phyloP scores from a whole-genome alignment of 2,113 vertebrate genomes.

The Oenanthe melanoleuca region DNA sequence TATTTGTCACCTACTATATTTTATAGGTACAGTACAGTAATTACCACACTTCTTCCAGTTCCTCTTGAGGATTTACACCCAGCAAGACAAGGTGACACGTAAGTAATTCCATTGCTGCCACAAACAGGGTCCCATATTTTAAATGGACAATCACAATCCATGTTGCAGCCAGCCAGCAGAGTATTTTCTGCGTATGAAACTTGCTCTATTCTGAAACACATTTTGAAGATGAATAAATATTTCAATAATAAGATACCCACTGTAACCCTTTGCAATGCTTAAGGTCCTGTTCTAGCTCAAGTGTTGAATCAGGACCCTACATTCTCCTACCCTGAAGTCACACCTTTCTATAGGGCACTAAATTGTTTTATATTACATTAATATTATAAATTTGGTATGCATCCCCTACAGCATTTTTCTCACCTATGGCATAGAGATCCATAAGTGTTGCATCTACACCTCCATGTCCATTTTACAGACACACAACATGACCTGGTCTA shows the following conservation, averaged over 20 bases:
- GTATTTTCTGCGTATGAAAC: conserved; percentile 58
- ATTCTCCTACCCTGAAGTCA: too few species aligned
- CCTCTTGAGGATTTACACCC: conserved; percentile 82
- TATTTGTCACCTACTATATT: neutral
- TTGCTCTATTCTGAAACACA: conserved; percentile 68
- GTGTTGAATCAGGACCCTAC: too few species aligned
- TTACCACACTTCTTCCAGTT: conserved; percentile 82
- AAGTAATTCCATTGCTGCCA: conserved; percentile 83
- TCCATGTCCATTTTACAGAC: too few species aligned
- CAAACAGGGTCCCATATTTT: conserved; percentile 92
- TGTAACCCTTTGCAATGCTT: neutral
- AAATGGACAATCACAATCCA: conserved; percentile 66
- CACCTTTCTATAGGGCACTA: too few species aligned
- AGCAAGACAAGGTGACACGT: conserved; percentile 90
- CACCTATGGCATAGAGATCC: too few species aligned
- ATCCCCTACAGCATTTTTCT: too few species aligned
- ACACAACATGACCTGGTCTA: too few species aligned
- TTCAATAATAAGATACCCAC: neutral
- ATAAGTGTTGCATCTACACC: too few species aligned
- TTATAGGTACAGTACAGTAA: neutral
- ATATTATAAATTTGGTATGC: too few species aligned
- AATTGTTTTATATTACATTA: too few species aligned
- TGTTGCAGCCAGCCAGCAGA: conserved; percentile 80
- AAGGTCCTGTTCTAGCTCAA: too few species aligned
- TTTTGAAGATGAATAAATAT: neutral